Evolutionary conservation across 1,140 invertebrate species (phyloP).

Genomic region (Caligus rogercresseyi): DNA sequence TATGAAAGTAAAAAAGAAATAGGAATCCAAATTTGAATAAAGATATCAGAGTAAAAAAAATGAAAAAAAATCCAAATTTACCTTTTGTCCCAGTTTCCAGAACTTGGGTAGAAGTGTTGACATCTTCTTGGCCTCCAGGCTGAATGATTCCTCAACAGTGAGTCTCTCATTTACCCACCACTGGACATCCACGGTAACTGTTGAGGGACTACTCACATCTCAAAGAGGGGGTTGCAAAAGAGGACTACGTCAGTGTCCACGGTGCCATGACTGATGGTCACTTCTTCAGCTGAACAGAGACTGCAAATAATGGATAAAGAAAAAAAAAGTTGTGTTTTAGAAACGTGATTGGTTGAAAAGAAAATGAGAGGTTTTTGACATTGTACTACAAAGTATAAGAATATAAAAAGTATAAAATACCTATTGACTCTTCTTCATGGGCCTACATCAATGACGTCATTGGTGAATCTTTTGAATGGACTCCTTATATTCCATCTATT

Average conservation of each 20-base stretch:
- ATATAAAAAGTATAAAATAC: too few species aligned
- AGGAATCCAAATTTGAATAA: too few species aligned
- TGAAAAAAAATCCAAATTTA: conserved; percentile 1
- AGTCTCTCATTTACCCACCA: conserved; percentile 17
- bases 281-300: conserved; percentile 1
- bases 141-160: conserved; percentile 4
- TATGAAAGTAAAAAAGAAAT: too few species aligned
- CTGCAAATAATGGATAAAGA: conserved; percentile 4
- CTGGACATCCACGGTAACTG: neutral
- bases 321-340: neutral
- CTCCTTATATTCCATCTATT: too few species aligned
- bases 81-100: conserved; percentile 15
- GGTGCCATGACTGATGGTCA: neutral
- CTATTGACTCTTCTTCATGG: too few species aligned
- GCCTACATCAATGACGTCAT: too few species aligned
- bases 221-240: conserved; percentile 4
- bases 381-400: too few species aligned
- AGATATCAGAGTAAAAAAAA: too few species aligned
- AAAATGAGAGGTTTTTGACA: neutral
- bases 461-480: too few species aligned
- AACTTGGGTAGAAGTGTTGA: neutral
- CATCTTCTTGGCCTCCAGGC: neutral
- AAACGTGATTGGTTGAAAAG: too few species aligned
- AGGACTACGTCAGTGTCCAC: conserved; percentile 7
- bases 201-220: conserved; percentile 1